Conservation (phyloP, 1,140 invertebrate species). For the Nephotettix cincticeps region DNA sequence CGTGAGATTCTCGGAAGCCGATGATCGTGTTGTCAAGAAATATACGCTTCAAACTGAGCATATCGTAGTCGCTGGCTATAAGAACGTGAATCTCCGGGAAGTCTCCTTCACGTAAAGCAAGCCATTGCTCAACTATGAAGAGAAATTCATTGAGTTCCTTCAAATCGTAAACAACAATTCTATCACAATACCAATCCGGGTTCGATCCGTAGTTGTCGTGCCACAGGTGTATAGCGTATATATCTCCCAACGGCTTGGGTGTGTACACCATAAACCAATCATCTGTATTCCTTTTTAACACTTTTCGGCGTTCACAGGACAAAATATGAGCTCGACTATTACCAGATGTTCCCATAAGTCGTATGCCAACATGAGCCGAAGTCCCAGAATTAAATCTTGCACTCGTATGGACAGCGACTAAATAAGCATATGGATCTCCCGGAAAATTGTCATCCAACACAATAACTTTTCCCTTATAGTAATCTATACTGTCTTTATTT, state of each 20-base stretch:
- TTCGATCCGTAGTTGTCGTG: neutral
- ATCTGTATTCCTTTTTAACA: neutral
- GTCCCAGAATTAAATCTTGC: neutral
- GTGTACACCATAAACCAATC: neutral
- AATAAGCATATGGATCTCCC: neutral
- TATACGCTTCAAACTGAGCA: neutral
- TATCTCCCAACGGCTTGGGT: neutral
- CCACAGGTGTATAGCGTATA: neutral
- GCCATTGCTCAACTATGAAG: neutral
- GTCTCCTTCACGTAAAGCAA: neutral
- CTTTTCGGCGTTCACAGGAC: neutral
- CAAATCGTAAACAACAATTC: neutral
- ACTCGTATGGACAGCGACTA: neutral
- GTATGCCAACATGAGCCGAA: neutral
- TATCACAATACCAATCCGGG: conserved; percentile 4
- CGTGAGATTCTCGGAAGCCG: neutral
- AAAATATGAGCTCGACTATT: neutral
- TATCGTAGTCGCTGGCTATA: neutral
- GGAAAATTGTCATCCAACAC: neutral
- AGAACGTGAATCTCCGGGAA: neutral
- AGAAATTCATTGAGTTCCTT: neutral
- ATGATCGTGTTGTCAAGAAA: neutral
- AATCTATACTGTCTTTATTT: neutral
- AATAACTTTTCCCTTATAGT: neutral
- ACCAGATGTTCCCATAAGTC: neutral